Percentiles rank a stretch among this genome's conserved stretches.
Conservation (phyloP, 2,113 vertebrate genomes). For the Buteo buteo region DNA sequence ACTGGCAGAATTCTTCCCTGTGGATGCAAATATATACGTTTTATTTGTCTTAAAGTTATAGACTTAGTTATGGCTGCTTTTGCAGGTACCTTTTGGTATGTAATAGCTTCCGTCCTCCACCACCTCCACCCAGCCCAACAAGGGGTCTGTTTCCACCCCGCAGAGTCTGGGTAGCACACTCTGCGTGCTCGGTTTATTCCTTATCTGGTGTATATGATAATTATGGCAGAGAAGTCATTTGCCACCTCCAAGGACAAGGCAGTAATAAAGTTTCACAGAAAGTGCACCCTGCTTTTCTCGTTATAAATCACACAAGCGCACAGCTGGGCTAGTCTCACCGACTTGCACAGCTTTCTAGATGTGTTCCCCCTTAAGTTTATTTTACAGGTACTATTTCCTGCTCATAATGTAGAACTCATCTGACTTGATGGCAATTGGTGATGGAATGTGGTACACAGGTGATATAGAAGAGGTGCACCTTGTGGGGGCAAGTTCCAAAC, state of each 20-base stretch:
- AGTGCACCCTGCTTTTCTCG: background rate
- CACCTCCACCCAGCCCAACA: background rate
- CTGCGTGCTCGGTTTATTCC: background rate
- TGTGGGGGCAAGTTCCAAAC: background rate
- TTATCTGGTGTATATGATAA: background rate
- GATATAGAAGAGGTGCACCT: background rate
- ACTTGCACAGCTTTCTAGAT: background rate
- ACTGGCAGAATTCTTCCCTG: background rate
- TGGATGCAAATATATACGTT: background rate
- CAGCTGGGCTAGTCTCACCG: background rate
- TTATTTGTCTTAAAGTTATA: conserved; percentile 21
- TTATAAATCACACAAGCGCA: background rate
- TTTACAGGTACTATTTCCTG: background rate
- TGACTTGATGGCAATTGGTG: background rate
- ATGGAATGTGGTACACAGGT: background rate
- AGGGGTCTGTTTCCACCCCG: background rate
- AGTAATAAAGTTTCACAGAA: conserved; percentile 21
- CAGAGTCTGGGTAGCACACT: background rate
- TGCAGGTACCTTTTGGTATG: background rate
- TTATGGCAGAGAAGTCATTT: background rate
- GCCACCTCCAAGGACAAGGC: background rate
- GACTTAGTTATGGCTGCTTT: background rate
- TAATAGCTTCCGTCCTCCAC: background rate
- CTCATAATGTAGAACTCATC: background rate
- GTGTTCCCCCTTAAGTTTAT: background rate